Conservation (phyloP, 2,888 invertebrate species). For the Torymus aiolomorphi region DNA sequence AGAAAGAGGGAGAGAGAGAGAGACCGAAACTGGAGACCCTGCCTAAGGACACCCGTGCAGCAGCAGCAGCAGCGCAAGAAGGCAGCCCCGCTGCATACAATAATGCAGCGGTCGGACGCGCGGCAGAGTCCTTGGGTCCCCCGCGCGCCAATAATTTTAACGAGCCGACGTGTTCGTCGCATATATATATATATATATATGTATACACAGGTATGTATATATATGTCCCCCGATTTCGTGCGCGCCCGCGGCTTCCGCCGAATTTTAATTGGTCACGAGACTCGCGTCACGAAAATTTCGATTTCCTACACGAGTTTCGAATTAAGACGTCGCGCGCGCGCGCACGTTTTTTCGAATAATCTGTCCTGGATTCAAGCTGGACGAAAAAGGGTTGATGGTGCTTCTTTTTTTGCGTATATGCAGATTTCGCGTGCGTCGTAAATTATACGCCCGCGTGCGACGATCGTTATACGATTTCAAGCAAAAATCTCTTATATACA, state of each 20-base stretch:
- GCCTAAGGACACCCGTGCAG: no score
- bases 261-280: conserved; percentile 70
- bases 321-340: conserved; percentile 39
- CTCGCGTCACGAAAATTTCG: conserved; percentile 8
- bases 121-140: conserved; percentile 48
- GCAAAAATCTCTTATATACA: no score
- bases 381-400: no score
- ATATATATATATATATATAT: conserved; percentile 29
- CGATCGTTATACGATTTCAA: background rate
- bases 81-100: no score
- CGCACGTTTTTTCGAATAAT: no score
- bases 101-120: no score
- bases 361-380: no score
- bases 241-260: conserved; percentile 40
- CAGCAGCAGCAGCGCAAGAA: conserved; percentile 54
- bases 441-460: conserved; percentile 8
- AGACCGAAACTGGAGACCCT: no score
- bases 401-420: no score
- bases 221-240: conserved; percentile 17
- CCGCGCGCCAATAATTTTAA: conserved; percentile 70
- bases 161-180: conserved; percentile 61
- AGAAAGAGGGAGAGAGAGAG: no score
- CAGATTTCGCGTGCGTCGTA: no score
- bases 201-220: conserved; percentile 27
- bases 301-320: conserved; percentile 36